These are phyloP conservation scores for Armadillidium nasatum DNA, from an alignment of 1,140 invertebrate genomes.

Conservation along the genomic window DNA sequence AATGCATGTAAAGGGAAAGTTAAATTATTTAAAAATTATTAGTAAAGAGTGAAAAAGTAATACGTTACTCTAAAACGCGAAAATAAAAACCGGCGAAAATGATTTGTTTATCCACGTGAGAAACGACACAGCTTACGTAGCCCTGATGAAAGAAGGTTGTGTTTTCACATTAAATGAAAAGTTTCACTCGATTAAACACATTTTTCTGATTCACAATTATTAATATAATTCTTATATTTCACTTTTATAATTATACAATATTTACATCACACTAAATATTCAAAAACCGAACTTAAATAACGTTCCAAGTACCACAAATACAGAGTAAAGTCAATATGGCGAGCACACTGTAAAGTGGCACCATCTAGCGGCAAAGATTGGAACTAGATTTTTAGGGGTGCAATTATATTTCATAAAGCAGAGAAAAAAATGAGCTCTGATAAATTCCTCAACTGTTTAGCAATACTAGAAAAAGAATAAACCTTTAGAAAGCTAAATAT, in stretches of 20 bases:
- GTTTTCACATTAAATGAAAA: neutral
- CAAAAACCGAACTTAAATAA: neutral
- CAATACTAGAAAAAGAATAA: too few relatives aligned
- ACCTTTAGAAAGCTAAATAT: too few relatives aligned
- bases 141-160: neutral
- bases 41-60: neutral
- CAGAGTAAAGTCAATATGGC: neutral
- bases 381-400: neutral
- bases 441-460: too few relatives aligned
- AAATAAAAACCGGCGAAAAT: neutral
- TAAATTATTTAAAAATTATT: neutral
- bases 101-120: slow-evolving; percentile 7
- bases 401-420: neutral
- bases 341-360: neutral
- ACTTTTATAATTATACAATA: neutral
- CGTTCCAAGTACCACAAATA: neutral
- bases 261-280: neutral
- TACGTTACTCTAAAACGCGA: neutral
- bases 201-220: neutral
- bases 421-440: too few relatives aligned
- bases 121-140: neutral
- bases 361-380: neutral
- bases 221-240: neutral
- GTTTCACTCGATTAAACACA: neutral
- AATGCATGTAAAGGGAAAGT: neutral